Conservation (phyloP, 2,113 vertebrate genomes). For the Diadophis punctatus region DNA sequence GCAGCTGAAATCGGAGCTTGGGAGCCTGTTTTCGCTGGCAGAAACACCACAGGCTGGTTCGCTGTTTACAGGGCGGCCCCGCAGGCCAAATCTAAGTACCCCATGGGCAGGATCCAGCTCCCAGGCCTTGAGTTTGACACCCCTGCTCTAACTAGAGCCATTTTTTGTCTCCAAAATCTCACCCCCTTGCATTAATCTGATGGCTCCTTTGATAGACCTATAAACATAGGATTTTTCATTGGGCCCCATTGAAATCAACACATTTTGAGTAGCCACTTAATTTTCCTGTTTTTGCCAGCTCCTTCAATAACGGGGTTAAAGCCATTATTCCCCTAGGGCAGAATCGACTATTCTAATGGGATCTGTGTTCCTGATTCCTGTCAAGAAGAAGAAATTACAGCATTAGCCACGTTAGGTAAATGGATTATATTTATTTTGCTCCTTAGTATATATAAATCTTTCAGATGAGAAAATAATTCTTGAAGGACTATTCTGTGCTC, state of each 20-base stretch:
- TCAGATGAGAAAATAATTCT: neutral
- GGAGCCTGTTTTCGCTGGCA: too few species aligned
- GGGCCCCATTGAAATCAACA: neutral
- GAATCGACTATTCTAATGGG: constrained; percentile 72
- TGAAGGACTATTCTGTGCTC: neutral
- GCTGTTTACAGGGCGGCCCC: too few species aligned
- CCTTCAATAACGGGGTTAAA: neutral
- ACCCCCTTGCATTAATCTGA: too few species aligned
- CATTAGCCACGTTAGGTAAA: constrained; percentile 69
- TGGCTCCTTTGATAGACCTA: neutral
- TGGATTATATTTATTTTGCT: neutral
- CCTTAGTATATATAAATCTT: neutral
- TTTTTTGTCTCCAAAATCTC: neutral
- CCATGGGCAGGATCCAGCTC: too few species aligned
- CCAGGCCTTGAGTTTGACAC: too few species aligned
- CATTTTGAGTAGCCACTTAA: neutral
- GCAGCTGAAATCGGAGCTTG: too few species aligned
- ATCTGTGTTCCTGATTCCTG: constrained; percentile 83
- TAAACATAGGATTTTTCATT: neutral
- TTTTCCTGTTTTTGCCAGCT: neutral
- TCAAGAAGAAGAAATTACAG: constrained; percentile 70
- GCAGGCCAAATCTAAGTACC: too few species aligned
- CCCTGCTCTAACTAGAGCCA: neutral
- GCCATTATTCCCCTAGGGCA: constrained; percentile 57
- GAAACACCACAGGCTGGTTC: too few species aligned